These are phyloP conservation scores for Cryptocheilus praepositus DNA, from an alignment of 2,888 invertebrate genomes.

Conservation along the genomic window DNA sequence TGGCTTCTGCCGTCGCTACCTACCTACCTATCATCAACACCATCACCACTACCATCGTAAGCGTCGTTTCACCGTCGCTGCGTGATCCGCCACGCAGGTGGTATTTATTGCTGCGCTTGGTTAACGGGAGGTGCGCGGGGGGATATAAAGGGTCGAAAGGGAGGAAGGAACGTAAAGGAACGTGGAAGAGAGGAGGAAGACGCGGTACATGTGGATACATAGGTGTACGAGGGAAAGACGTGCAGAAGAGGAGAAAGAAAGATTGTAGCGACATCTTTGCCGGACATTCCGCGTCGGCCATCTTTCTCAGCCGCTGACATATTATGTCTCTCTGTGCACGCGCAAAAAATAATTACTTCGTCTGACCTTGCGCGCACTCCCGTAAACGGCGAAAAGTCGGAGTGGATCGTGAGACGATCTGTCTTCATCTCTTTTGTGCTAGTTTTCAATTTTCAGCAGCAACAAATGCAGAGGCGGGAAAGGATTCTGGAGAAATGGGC, in stretches of 20 bases:
- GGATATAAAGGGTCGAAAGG: too few species aligned
- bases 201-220: too few species aligned
- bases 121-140: slow-evolving; percentile 6
- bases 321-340: slow-evolving; percentile 9
- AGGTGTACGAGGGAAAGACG: too few species aligned
- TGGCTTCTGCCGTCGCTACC: slow-evolving; percentile 38
- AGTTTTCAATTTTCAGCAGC: too few species aligned
- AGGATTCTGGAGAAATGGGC: too few species aligned
- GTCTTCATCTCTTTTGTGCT: neutral
- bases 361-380: neutral
- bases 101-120: slow-evolving; percentile 43
- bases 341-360: slow-evolving; percentile 26
- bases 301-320: slow-evolving; percentile 17
- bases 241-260: neutral
- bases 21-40: slow-evolving; percentile 30
- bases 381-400: neutral
- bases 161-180: too few species aligned
- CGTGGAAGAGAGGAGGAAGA: too few species aligned
- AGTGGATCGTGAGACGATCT: neutral
- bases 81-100: slow-evolving; percentile 36
- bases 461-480: too few species aligned
- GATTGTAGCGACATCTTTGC: slow-evolving; percentile 23
- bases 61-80: slow-evolving; percentile 6
- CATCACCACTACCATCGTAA: slow-evolving; percentile 2
- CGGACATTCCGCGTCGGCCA: slow-evolving; percentile 16